Conservation (phyloP, 2,888 invertebrate species). For the Arctia plantaginis region DNA sequence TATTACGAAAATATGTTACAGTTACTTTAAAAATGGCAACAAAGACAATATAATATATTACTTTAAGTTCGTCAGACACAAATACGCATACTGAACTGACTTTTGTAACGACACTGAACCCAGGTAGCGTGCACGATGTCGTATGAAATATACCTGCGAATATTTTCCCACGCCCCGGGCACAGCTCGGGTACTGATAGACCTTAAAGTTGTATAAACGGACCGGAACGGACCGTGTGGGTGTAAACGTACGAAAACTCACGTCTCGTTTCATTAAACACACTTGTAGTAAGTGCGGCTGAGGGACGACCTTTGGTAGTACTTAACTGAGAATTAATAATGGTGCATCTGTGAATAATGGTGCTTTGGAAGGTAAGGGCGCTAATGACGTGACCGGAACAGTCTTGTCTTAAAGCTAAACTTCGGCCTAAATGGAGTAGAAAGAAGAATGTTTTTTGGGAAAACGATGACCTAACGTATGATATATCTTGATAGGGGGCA, state of each 20-base stretch:
- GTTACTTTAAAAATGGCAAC: not conserved
- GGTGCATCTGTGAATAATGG: constrained; percentile 22
- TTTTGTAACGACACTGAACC: constrained; percentile 4
- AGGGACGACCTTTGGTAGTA: constrained; percentile 23
- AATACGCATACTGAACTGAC: constrained; percentile 1
- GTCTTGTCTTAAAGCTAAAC: constrained; percentile 1
- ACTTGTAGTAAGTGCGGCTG: constrained; percentile 28
- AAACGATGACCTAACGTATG: not conserved
- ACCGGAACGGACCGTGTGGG: constrained; percentile 23
- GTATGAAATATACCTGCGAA: constrained; percentile 18
- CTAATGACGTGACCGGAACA: constrained; percentile 12
- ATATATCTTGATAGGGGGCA: not conserved
- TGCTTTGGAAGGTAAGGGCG: constrained; percentile 6
- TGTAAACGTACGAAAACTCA: constrained; percentile 27
- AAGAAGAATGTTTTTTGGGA: constrained; percentile 1
- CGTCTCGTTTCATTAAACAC: constrained; percentile 28
- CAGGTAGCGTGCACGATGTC: constrained; percentile 12
- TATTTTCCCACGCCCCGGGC: constrained; percentile 25
- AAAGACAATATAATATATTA: not conserved
- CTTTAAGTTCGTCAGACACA: not conserved
- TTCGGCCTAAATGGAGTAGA: constrained; percentile 9
- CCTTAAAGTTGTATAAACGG: constrained; percentile 27
- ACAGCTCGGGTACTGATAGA: constrained; percentile 12
- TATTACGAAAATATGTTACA: not conserved
- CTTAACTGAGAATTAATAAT: constrained; percentile 25